Conservation (phyloP, 2,888 invertebrate species). For the Ctenicera cuprea region DNA sequence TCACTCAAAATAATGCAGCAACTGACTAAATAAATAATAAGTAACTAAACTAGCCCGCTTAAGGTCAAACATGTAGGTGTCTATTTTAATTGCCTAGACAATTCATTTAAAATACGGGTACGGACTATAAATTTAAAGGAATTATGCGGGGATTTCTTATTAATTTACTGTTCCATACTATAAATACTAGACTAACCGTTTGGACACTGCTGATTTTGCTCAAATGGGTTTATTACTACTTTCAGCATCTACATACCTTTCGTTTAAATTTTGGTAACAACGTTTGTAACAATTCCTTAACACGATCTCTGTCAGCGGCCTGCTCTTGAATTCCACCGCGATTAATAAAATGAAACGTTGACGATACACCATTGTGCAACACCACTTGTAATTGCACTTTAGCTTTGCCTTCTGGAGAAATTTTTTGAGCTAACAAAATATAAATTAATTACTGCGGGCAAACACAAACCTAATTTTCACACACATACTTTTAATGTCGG, state of each 20-base stretch:
- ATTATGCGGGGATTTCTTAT: too few species aligned
- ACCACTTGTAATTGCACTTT: conserved; percentile 99
- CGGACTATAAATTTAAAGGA: too few species aligned
- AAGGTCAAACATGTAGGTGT: too few species aligned
- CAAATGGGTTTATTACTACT: too few species aligned
- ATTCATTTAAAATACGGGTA: too few species aligned
- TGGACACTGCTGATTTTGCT: too few species aligned
- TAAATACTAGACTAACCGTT: too few species aligned
- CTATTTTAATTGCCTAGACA: too few species aligned
- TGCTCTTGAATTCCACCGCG: conserved; percentile 88
- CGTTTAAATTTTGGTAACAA: conserved; percentile 94
- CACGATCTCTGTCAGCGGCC: conserved; percentile 92
- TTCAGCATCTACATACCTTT: conserved; percentile 81
- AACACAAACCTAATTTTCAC: conserved; percentile 16
- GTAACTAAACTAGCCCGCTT: too few species aligned
- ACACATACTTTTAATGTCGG: conserved; percentile 94
- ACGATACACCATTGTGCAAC: conserved; percentile 93
- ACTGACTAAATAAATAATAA: too few species aligned
- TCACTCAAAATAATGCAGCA: too few species aligned
- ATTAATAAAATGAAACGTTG: conserved; percentile 98
- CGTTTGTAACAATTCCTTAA: conserved; percentile 93
- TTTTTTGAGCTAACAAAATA: conserved; percentile 83
- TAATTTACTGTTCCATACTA: too few species aligned
- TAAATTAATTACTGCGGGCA: conserved; percentile 7
- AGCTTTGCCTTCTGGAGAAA: conserved; percentile 96